phyloP scores from a whole-genome alignment of 1,140 invertebrate genomes.

The Drosophila sucinea region DNA sequence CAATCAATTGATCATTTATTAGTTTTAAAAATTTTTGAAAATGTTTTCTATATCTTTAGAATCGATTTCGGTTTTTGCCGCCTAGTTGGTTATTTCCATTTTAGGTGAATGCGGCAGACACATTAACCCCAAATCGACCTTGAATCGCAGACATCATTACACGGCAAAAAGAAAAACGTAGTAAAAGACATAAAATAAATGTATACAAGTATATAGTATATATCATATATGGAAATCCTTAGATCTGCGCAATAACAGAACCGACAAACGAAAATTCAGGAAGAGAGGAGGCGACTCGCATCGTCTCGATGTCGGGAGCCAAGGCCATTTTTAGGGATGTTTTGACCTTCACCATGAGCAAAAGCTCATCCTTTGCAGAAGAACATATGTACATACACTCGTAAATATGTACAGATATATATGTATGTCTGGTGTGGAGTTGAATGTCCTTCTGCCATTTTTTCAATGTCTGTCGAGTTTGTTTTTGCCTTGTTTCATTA shows the following conservation, averaged over 20 bases:
- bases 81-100: not conserved
- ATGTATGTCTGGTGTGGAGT: constrained; percentile 29
- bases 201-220: not conserved
- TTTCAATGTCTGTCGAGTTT: constrained; percentile 65
- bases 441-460: constrained; percentile 61
- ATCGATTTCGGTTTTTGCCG: no score
- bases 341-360: constrained; percentile 11
- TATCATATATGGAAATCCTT: constrained; percentile 1
- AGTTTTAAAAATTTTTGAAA: no score
- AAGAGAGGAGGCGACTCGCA: not conserved
- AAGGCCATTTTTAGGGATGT: constrained; percentile 8
- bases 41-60: no score
- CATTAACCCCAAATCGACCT: constrained; percentile 37
- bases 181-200: not conserved
- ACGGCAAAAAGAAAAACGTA: constrained; percentile 16
- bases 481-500: constrained; percentile 47
- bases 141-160: constrained; percentile 37
- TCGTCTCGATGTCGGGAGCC: constrained; percentile 1
- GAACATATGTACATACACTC: no score
- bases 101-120: constrained; percentile 15
- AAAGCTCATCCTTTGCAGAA: constrained; percentile 2
- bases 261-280: not conserved
- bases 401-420: not conserved
- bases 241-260: constrained; percentile 12
- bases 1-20: not conserved